Percentiles rank a stretch among this genome's conserved stretches.
phyloP scores from a whole-genome alignment of 1,140 invertebrate genomes.

The Manduca sexta region DNA sequence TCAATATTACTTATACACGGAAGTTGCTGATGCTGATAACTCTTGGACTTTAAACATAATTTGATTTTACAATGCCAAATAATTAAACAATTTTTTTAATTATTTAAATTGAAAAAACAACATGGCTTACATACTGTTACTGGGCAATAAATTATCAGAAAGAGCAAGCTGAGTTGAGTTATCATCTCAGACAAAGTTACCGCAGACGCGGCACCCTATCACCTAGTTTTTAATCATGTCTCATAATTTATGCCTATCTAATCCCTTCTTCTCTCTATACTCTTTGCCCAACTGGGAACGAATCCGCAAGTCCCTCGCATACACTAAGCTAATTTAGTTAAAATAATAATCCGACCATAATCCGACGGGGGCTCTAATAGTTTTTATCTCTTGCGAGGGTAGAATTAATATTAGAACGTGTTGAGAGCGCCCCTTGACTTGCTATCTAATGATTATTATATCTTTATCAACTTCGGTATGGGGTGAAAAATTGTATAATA shows the following conservation, averaged over 20 bases:
- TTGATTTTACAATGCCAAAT: too few relatives aligned
- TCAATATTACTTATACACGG: too few relatives aligned
- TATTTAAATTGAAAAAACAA: too few relatives aligned
- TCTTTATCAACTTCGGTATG: background rate
- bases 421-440: constrained; percentile 15
- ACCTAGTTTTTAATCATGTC: background rate
- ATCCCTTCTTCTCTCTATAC: constrained; percentile 16
- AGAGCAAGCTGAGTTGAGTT: too few relatives aligned
- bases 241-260: background rate
- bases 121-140: too few relatives aligned
- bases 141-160: too few relatives aligned
- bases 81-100: too few relatives aligned
- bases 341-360: constrained; percentile 69
- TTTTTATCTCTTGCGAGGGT: constrained; percentile 62
- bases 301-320: constrained; percentile 38
- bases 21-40: too few relatives aligned
- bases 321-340: constrained; percentile 68
- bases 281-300: constrained; percentile 27
- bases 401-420: constrained; percentile 59
- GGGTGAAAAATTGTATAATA: background rate
- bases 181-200: too few relatives aligned
- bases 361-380: constrained; percentile 57
- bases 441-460: constrained; percentile 12
- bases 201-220: too few relatives aligned
- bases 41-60: too few relatives aligned